Evolutionary conservation across 2,888 invertebrate genomes (phyloP), one percentile per base, ranked within the genome.

Genomic region (Lycaena phlaeas): DNA sequence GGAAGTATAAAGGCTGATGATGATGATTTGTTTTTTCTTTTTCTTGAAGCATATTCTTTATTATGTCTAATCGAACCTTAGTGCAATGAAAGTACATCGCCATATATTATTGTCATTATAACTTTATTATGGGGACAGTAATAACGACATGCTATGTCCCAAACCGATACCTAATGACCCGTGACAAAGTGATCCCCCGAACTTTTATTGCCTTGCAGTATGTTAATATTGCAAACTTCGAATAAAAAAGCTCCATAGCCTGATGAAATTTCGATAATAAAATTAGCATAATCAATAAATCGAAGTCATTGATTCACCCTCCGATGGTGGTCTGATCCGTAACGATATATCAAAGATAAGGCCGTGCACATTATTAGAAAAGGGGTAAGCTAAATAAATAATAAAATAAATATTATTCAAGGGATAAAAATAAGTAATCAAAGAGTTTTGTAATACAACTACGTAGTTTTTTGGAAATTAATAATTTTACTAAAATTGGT

Each of bases 301-400:
- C 45, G 62, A 56, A 69, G 60, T 66, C 61, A 68, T 62, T 58
- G 64, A 57, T 72, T 73, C 72, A 73, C 72, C 76, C 75, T 59
- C 53, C 52, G 43, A 47, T 38, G 43, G 40, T 46, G 53, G 39
- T 48, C 49, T 51, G 64, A 58, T 34, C 34, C 22, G 18, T 34
- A 18, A 34, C 34, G 34, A 34, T 31, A 31, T 31, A 31, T 17
- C 18, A 31, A 11, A 18, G 31, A 18, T 22, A 34, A 34, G 22
- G 34, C 1, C 34, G 12, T 18, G 10, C 18, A 34, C 22, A 12
- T 18, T 34, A 11, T 11, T 59, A 64, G 66, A 6, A 22, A 3
- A 15, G 9, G 30, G 15, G 27, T 10, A 3, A n/a, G 15, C 18
- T 4, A 18, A n/a, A 30, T 29, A 29, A 1, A 2, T 7, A n/a